Evolutionary conservation across 2,113 vertebrate genomes (phyloP), one percentile per base, ranked within the genome.

Genomic region (Alligator sinensis): DNA sequence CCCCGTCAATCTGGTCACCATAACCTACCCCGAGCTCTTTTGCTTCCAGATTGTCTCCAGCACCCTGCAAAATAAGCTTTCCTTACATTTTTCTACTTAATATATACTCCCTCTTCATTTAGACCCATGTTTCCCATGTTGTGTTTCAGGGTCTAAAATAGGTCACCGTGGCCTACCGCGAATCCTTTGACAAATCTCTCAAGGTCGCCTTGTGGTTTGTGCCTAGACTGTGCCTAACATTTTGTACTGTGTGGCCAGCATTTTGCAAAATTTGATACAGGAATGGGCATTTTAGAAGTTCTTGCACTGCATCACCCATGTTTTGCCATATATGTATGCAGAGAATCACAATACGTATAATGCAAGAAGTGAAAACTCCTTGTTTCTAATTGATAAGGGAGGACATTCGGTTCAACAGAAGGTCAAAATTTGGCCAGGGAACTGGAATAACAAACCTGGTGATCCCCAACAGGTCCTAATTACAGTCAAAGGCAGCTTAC

Each of bases 21-120:
- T 81, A 18, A 84, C 12, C n/a, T 57, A 38, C 87, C 64, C 86
- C 93, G 93, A 93, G 87, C 64, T 58, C 12, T 93, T 38, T 58
- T 87, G 79, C 30, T 87, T 83, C 63, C 64, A 80, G 87, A 24
- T 86, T 28, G 75, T 83, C 28, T 85, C 91, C 61, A 82, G 9
- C 91, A 17, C 21, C 34, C 27, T 80, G 66, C 82, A 74, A 87
- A 93, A 91, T 68, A 83, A 7, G 92, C 11, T 14, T 38, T 91
- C 62, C 62, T 84, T 15, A 75, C 92, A 88, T 77, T 82, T 55
- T 30, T 92, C 58, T 77, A 79, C 91, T 82, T 77, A 77, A 75
- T 84, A 17, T 15, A 61, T 85, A 83, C 86, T 89, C 82, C 57
- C 58, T 86, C 6, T 81, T 57, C 75, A 61, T 61, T 84, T 61